These are phyloP conservation scores for Dryobota labecula DNA, from an alignment of 2,888 invertebrate genomes.

Conservation along the genomic window DNA sequence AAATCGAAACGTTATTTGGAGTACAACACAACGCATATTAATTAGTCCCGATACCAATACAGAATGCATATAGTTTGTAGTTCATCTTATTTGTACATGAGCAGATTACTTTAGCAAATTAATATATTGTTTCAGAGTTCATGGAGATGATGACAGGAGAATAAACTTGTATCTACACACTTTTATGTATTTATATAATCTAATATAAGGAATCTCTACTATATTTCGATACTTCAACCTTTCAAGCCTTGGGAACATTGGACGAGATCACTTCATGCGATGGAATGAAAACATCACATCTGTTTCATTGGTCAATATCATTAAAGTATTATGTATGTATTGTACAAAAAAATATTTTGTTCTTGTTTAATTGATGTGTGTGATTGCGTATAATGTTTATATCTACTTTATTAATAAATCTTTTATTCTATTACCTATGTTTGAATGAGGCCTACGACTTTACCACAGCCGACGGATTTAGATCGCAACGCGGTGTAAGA, in stretches of 20 bases:
- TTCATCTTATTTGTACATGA: constrained; percentile 1
- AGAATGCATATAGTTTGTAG: constrained; percentile 20
- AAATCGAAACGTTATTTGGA: constrained; percentile 39
- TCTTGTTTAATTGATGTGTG: constrained; percentile 88
- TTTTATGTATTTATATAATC: constrained; percentile 82
- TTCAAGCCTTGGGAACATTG: constrained; percentile 84
- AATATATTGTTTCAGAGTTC: constrained; percentile 93
- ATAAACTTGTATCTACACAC: constrained; percentile 89
- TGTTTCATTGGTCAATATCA: constrained; percentile 77
- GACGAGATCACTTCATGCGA: constrained; percentile 75
- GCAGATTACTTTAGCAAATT: constrained; percentile 55
- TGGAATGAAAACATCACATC: constrained; percentile 70
- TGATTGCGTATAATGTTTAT: constrained; percentile 88
- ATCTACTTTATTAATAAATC: constrained; percentile 89
- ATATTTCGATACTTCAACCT: constrained; percentile 85
- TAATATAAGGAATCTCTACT: constrained; percentile 83
- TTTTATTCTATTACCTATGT: constrained; percentile 84
- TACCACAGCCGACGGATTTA: constrained; percentile 57
- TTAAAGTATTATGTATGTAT: constrained; percentile 87
- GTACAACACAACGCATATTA: constrained; percentile 26
- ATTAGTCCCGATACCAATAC: constrained; percentile 37
- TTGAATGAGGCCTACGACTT: constrained; percentile 57
- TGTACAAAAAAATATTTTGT: constrained; percentile 87
- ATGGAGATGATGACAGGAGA: constrained; percentile 99
- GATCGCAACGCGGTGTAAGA: constrained; percentile 65